Evolutionary conservation across 2,113 vertebrate genomes (phyloP), one percentile per base, ranked within the genome.

Genomic region (Hassar affinis): DNA sequence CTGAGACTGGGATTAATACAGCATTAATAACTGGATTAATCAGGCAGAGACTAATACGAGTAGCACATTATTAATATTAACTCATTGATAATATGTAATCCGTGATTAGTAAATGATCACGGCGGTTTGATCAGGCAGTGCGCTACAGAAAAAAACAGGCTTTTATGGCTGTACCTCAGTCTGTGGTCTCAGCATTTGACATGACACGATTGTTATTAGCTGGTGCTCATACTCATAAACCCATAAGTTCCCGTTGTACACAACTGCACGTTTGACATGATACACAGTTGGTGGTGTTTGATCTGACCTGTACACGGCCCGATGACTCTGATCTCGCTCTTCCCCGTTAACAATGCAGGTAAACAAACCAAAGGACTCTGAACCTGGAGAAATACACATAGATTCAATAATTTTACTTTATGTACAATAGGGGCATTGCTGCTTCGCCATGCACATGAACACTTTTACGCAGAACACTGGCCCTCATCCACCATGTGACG

Each of bases 351-450:
- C 96, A 88, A 96, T 33, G 20, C 98, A 99, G 57, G 98, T 97
- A 89, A 96, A 98, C 79, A 99, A 90, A 42, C 98, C 97, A 0
- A 99, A 99, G n/a, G 97, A 99, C 88, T 99, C 98, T 0, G 98
- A 96, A 92, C 97, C 98, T 98, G 88, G 0, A 88, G 20, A 77
- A 14, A 77, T 14, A 25, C 30, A 76, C 11, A 76, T 0, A 71
- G 18, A 71, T 71, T 71, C 25, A 22, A 4, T 45, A 33, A 7
- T 22, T 33, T 17, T 35, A 42, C 38, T 42, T 42, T 3, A 42
- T 42, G 38, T 6, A 42, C 38, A 42, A 42, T 6, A 42, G 38
- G 38, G 38, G 38, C 6, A 59, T 47, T 5, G 9, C 8, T 17
- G 5, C 30, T 4, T 66, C 9, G 11, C 25, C 18, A 45, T 22